Evolutionary conservation across 2,113 vertebrate species (phyloP).

Genomic region (Chamaetylas fuelleborni): DNA sequence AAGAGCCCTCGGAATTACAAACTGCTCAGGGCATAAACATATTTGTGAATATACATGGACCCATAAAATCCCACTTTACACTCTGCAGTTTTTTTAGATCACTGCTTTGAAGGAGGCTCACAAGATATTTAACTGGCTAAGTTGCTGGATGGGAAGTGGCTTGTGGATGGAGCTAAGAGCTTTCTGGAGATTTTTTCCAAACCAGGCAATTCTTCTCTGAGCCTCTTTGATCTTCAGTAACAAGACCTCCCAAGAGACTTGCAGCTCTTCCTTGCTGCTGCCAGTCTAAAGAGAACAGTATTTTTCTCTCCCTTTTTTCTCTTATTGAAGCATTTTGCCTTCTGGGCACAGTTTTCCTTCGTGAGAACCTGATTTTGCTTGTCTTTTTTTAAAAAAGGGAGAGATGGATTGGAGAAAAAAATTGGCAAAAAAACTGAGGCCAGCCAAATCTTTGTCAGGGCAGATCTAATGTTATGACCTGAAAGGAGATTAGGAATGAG

Average conservation of each 20-base stretch:
- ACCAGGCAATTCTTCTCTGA: constrained; percentile 13
- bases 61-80: background rate
- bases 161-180: constrained; percentile 12
- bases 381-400: background rate
- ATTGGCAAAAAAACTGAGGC: background rate
- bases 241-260: constrained; percentile 24
- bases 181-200: constrained; percentile 34
- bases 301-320: background rate
- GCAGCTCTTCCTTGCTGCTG: constrained; percentile 2
- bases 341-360: background rate
- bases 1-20: background rate
- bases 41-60: background rate
- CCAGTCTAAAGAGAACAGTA: background rate
- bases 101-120: background rate
- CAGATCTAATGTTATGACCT: background rate
- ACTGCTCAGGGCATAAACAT: background rate
- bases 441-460: background rate
- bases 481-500: background rate
- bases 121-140: background rate
- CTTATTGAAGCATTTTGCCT: background rate
- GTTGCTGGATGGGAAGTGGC: background rate
- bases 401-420: background rate
- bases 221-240: constrained; percentile 40
- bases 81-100: background rate
- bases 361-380: background rate